Percentiles rank a stretch among this genome's conserved stretches.
Conservation (phyloP, 2,797 vertebrate genomes). For the Lithobates pipiens region DNA sequence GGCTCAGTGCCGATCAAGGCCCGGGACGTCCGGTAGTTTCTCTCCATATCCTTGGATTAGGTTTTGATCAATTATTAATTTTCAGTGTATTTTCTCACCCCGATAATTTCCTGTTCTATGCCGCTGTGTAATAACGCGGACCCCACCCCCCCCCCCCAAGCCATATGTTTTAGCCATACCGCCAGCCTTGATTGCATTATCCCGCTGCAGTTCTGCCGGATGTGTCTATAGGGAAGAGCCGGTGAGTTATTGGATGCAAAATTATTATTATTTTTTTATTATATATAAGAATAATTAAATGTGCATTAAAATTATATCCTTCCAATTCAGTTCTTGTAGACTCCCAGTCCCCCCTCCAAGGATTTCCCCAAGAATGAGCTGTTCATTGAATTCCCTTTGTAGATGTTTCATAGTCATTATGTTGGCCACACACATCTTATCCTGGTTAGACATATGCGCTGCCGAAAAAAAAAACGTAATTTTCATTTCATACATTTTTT, state of each 20-base stretch:
- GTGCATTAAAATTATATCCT: constrained; percentile 8
- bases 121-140: constrained; percentile 2
- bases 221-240: constrained; percentile 1
- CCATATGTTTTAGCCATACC: constrained; percentile 33
- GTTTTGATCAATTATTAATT: constrained; percentile 45
- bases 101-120: constrained; percentile 44
- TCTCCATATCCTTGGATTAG: constrained; percentile 1
- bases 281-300: neutral
- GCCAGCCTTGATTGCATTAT: neutral
- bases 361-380: no score
- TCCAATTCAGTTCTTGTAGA: no score
- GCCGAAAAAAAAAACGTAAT: no score
- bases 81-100: neutral
- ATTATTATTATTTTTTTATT: neutral
- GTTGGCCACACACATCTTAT: no score
- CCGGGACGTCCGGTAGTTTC: neutral
- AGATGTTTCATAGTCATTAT: no score
- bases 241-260: constrained; percentile 22
- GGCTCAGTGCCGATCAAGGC: neutral
- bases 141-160: no score
- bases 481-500: no score
- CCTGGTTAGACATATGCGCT: no score
- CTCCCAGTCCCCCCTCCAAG: no score
- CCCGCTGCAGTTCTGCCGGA: neutral
- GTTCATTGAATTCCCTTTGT: no score